Evolutionary conservation across 1,140 invertebrate genomes (phyloP).

Genomic region (Muscidifurax raptorellus): DNA sequence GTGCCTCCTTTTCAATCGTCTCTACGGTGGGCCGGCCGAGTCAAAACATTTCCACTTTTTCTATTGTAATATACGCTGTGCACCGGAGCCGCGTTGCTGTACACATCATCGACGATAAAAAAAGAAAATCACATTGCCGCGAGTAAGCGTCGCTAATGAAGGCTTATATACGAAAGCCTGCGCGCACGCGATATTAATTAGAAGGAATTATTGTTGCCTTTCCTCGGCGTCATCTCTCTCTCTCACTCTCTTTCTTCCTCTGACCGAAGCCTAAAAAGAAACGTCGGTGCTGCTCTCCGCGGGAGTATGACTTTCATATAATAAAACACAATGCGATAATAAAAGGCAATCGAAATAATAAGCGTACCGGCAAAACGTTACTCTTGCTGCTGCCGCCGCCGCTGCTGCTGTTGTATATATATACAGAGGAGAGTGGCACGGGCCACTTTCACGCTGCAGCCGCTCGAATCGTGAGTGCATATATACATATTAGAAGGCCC

Average conservation of each 20-base stretch:
- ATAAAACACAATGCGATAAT: not conserved
- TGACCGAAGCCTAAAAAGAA: not conserved
- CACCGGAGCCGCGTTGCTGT: too few relatives aligned
- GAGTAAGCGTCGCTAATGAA: conserved; percentile 16
- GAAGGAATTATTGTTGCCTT: not conserved
- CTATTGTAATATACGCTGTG: not conserved
- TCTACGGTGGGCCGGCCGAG: not conserved
- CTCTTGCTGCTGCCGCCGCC: not conserved
- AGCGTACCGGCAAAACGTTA: not conserved
- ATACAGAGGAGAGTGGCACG: conserved; percentile 51
- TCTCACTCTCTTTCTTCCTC: not conserved
- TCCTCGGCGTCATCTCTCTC: not conserved
- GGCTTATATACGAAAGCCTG: not conserved
- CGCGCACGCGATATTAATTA: not conserved
- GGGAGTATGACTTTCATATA: conserved; percentile 4
- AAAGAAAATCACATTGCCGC: not conserved
- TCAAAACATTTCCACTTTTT: conserved; percentile 20
- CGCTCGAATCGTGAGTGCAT: conserved; percentile 38
- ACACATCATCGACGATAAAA: not conserved
- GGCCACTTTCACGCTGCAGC: conserved; percentile 55
- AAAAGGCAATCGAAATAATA: conserved; percentile 46
- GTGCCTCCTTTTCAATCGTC: not conserved
- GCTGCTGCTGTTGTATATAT: conserved; percentile 4
- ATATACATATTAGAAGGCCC: not conserved
- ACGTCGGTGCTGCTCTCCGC: not conserved